phyloP scores from a whole-genome alignment of 2,797 vertebrate species.

The Anabacerthia variegaticeps region DNA sequence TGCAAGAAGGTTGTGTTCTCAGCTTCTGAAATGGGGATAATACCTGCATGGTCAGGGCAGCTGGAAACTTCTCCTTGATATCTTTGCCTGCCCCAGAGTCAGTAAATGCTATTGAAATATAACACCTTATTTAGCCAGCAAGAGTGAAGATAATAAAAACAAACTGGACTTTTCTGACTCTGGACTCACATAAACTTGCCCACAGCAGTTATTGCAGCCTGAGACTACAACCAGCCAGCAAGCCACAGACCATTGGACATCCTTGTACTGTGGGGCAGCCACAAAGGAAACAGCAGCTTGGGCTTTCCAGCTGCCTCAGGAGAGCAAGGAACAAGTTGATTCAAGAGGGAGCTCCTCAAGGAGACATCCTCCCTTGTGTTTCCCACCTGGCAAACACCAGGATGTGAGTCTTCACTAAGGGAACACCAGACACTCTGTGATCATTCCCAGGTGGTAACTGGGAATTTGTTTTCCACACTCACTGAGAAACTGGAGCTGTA shows the following conservation, averaged over 20 bases:
- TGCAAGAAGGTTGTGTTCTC: background rate
- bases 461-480: background rate
- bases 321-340: background rate
- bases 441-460: background rate
- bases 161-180: background rate
- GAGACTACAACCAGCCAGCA: background rate
- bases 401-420: background rate
- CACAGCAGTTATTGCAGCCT: background rate
- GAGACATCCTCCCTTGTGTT: no score
- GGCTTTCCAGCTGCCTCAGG: background rate
- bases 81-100: background rate
- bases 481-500: background rate
- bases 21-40: background rate
- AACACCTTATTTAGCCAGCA: background rate
- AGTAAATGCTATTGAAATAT: background rate
- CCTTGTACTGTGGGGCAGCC: background rate
- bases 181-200: background rate
- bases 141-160: background rate
- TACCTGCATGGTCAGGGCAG: background rate
- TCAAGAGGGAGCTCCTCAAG: background rate
- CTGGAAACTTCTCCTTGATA: background rate
- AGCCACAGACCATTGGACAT: background rate
- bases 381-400: background rate
- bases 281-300: background rate
- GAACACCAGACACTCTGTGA: background rate